phyloP scores from a whole-genome alignment of 37 sponge, comb jelly and placozoan genomes.

The Dysidea cf. avara region DNA sequence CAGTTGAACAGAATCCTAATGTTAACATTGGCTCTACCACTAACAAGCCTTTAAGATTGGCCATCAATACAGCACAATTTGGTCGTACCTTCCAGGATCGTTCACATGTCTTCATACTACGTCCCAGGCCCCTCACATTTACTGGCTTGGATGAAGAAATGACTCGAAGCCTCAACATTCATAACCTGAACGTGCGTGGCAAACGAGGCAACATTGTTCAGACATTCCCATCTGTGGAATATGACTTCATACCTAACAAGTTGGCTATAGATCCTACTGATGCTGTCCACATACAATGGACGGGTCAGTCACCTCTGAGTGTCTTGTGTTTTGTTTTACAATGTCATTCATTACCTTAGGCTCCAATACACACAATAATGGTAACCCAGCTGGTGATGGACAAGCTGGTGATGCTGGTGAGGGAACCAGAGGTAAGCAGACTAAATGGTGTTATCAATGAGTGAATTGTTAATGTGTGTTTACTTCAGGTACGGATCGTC shows the following conservation, averaged over 20 bases:
- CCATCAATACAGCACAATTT: constrained; percentile 97
- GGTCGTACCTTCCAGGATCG: constrained; percentile 97
- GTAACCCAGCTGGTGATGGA: constrained; percentile 91
- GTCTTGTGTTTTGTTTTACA: too few relatives aligned
- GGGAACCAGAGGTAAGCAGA: constrained; percentile 79
- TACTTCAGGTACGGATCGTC: constrained; percentile 83
- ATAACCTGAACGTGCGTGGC: constrained; percentile 95
- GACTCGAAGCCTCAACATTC: constrained; percentile 36
- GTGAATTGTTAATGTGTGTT: too few relatives aligned
- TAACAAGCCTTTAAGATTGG: constrained; percentile 85
- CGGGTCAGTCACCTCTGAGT: constrained; percentile 66
- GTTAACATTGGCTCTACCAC: constrained; percentile 83
- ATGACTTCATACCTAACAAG: constrained; percentile 96
- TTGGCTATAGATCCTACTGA: constrained; percentile 47
- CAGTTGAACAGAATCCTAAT: constrained; percentile 88
- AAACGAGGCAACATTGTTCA: constrained; percentile 99
- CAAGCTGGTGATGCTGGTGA: constrained; percentile 99
- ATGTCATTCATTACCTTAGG: constrained; percentile 40
- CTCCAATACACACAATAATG: constrained; percentile 99
- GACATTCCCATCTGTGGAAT: constrained; percentile 93
- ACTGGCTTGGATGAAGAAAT: neutral
- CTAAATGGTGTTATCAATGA: neutral
- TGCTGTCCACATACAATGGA: constrained; percentile 94
- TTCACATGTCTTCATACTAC: constrained; percentile 62
- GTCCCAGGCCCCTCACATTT: constrained; percentile 14